Conservation (phyloP, 1,140 invertebrate genomes). For the Spodoptera frugiperda region DNA sequence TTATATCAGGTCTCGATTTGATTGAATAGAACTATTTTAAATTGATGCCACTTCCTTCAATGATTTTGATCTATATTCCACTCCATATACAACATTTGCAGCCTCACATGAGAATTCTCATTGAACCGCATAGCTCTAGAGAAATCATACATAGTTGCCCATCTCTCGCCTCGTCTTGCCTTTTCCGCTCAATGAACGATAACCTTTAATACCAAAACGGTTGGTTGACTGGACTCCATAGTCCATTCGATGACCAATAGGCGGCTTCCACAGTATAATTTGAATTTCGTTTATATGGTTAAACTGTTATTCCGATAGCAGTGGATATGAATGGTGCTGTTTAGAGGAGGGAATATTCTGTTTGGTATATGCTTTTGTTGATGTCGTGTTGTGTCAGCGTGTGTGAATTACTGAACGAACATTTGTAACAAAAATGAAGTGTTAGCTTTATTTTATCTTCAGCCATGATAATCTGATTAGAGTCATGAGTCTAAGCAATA, state of each 20-base stretch:
- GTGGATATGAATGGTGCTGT: slow-evolving; percentile 46
- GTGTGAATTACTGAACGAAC: too few species aligned
- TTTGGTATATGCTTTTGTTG: slow-evolving; percentile 6
- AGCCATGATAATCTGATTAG: too few species aligned
- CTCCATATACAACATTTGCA: background rate
- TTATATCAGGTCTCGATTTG: too few species aligned
- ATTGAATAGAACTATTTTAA: too few species aligned
- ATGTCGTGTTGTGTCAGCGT: background rate
- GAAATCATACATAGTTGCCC: slow-evolving; percentile 23
- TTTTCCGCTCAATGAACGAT: slow-evolving; percentile 30
- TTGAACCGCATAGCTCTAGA: slow-evolving; percentile 3
- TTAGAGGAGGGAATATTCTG: slow-evolving; percentile 22
- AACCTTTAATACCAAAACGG: slow-evolving; percentile 55
- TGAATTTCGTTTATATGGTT: slow-evolving; percentile 66
- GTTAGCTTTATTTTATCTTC: too few species aligned
- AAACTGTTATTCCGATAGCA: slow-evolving; percentile 59
- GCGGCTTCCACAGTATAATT: slow-evolving; percentile 62
- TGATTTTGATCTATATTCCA: slow-evolving; percentile 12
- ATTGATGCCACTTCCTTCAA: background rate
- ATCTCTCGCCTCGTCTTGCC: slow-evolving; percentile 8
- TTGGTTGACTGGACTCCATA: slow-evolving; percentile 49
- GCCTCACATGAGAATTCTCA: slow-evolving; percentile 14
- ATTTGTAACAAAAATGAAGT: too few species aligned
- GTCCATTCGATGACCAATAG: slow-evolving; percentile 53
- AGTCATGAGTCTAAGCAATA: too few species aligned